A percentile compares a stretch with the other conserved stretches of the same genome.
These are phyloP conservation scores for Parnassius mnemosyne DNA, from an alignment of 2,888 invertebrate species.

Conservation along the genomic window DNA sequence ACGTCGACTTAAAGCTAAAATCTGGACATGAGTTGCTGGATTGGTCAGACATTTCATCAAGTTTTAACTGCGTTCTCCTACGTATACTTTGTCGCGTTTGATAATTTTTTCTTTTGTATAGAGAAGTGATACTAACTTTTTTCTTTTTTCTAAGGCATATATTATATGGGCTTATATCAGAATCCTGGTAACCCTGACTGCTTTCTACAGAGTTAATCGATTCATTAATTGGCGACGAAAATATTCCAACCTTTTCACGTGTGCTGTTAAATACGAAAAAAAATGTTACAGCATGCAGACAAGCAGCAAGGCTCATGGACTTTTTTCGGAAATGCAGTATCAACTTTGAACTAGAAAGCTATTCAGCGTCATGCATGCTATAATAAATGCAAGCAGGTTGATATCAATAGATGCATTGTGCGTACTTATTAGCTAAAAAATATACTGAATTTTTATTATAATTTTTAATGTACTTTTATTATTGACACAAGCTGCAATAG, in stretches of 20 bases:
- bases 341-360: conserved; percentile 26
- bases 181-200: conserved; percentile 65
- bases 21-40: conserved; percentile 47
- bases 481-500: too few species aligned
- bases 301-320: conserved; percentile 35
- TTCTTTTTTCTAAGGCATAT: conserved; percentile 42
- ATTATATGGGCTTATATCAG: conserved; percentile 51
- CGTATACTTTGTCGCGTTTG: conserved; percentile 2
- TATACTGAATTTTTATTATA: too few species aligned
- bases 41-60: conserved; percentile 45
- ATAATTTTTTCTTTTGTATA: conserved; percentile 11
- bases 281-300: conserved; percentile 28
- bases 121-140: conserved; percentile 33
- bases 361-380: conserved; percentile 29
- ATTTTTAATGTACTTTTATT: too few species aligned
- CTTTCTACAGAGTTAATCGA: conserved; percentile 51
- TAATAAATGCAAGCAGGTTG: conserved; percentile 68
- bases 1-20: conserved; percentile 33
- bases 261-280: conserved; percentile 45
- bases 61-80: conserved; percentile 26
- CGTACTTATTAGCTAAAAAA: too few species aligned
- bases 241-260: conserved; percentile 33
- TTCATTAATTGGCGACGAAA: conserved; percentile 38
- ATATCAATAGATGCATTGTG: too few species aligned
- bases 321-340: not conserved